Evolutionary conservation across 2,113 vertebrate species (phyloP).

Genomic region (Psammodynastes pulverulentus): DNA sequence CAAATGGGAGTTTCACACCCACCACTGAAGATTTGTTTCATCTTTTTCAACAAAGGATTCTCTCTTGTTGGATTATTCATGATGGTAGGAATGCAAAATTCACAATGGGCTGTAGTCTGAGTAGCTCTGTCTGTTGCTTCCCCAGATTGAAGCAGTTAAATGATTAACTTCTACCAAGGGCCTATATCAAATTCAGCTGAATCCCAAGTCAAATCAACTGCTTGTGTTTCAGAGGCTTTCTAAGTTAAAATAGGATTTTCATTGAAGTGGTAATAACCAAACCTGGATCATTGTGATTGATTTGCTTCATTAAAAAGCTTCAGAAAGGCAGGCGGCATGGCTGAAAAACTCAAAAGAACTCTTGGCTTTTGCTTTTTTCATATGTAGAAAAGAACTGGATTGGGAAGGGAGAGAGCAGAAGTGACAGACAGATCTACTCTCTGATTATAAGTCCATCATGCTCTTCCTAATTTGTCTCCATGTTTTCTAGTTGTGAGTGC

Average conservation of each 20-base stretch:
- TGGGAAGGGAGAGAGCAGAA: not conserved
- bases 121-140: not conserved
- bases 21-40: not conserved
- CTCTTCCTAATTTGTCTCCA: not conserved
- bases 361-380: not conserved
- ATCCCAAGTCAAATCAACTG: not conserved
- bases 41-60: not conserved
- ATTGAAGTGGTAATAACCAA: not conserved
- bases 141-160: not conserved
- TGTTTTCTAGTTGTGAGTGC: not conserved
- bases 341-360: not conserved
- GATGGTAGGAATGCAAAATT: not conserved
- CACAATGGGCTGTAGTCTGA: not conserved
- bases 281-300: not conserved
- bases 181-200: not conserved
- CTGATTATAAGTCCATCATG: not conserved
- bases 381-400: not conserved
- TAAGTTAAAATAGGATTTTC: not conserved
- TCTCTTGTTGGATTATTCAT: constrained; percentile 4
- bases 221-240: not conserved
- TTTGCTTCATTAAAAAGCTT: not conserved
- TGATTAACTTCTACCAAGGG: not conserved
- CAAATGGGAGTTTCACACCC: not conserved
- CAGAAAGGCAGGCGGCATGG: not conserved
- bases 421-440: not conserved